Conservation (phyloP, 2,888 invertebrate species). For the Volucella bombylans region DNA sequence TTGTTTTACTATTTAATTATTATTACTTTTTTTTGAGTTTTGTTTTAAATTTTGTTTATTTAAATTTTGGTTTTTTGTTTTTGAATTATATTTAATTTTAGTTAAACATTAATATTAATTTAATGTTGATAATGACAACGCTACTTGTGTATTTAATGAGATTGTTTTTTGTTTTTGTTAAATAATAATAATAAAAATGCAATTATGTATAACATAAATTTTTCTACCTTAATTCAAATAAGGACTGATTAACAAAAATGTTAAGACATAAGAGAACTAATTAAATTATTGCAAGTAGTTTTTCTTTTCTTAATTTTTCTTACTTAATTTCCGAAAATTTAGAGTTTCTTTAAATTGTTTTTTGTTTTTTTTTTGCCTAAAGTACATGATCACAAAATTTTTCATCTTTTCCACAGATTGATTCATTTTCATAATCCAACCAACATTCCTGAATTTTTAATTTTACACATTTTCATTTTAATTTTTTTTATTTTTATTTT, state of each 20-base stretch:
- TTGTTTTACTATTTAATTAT: conserved; percentile 74
- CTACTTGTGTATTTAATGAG: conserved; percentile 75
- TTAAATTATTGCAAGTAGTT: conserved; percentile 65
- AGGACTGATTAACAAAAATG: conserved; percentile 50
- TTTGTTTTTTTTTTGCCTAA: conserved; percentile 63
- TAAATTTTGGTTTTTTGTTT: conserved; percentile 47
- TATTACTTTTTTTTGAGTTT: background rate
- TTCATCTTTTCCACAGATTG: conserved; percentile 70
- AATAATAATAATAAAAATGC: conserved; percentile 54
- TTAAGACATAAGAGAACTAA: conserved; percentile 26
- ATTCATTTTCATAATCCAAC: conserved; percentile 59
- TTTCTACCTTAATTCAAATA: conserved; percentile 62
- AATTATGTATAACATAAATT: conserved; percentile 72
- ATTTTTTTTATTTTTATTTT: conserved; percentile 8
- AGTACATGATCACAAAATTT: conserved; percentile 74
- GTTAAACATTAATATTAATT: conserved; percentile 73
- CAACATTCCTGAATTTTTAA: conserved; percentile 69
- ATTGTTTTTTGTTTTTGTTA: conserved; percentile 42
- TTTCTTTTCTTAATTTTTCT: conserved; percentile 17
- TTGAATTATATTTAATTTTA: conserved; percentile 61
- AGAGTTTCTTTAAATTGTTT: background rate
- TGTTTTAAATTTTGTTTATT: too few species aligned
- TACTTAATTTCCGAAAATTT: conserved; percentile 10
- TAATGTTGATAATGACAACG: conserved; percentile 72
- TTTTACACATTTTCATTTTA: background rate